Evolutionary conservation across 2,797 vertebrate genomes (phyloP).

Genomic region (Neosilurus mollespiculum): DNA sequence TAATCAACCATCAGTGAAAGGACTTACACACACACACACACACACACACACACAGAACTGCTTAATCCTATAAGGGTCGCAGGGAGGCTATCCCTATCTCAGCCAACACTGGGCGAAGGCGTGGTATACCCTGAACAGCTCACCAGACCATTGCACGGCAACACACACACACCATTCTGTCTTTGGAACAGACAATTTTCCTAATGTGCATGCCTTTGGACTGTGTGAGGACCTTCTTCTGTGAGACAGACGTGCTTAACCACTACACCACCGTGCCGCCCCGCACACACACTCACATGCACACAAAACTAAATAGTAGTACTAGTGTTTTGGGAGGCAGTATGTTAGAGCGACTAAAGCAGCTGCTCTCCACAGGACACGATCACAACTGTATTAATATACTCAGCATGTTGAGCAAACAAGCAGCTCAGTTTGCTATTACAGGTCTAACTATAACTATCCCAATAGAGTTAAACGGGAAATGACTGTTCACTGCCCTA

Average conservation of each 20-base stretch:
- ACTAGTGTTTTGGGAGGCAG: slow-evolving; percentile 35
- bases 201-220: too few species aligned
- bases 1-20: slow-evolving; percentile 80
- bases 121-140: too few species aligned
- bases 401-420: slow-evolving; percentile 35
- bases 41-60: not conserved
- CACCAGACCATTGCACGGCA: too few species aligned
- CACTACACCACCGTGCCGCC: too few species aligned
- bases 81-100: too few species aligned
- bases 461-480: not conserved
- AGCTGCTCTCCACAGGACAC: slow-evolving; percentile 22
- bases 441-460: slow-evolving; percentile 7
- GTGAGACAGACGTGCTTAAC: too few species aligned
- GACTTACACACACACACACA: slow-evolving; percentile 71
- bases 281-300: slow-evolving; percentile 47
- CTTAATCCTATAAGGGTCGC: too few species aligned
- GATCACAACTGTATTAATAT: slow-evolving; percentile 16
- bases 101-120: too few species aligned
- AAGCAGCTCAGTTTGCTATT: not conserved
- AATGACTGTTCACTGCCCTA: not conserved
- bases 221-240: too few species aligned
- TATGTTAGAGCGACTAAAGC: slow-evolving; percentile 21
- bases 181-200: too few species aligned
- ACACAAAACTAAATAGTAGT: slow-evolving; percentile 59
- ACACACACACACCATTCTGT: too few species aligned